Evolutionary conservation across 2,888 invertebrate species (phyloP).

Genomic region (Himalopsyche kuldschensis): DNA sequence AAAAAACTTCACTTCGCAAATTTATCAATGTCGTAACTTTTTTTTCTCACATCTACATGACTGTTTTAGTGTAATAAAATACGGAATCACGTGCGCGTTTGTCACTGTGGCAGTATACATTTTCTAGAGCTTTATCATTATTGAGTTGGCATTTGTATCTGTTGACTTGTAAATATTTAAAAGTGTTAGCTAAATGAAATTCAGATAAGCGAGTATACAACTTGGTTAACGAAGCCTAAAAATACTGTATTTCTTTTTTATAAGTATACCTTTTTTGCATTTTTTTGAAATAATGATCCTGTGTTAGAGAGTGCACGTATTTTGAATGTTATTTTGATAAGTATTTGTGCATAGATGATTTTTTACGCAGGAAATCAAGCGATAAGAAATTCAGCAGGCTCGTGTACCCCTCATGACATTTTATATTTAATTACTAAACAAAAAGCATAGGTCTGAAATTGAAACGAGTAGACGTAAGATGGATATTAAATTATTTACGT

Average conservation of each 20-base stretch:
- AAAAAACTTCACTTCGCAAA: no score
- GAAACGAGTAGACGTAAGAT: constrained; percentile 2
- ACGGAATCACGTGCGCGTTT: no score
- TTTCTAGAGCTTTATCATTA: no score
- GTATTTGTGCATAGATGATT: background rate
- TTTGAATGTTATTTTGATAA: background rate
- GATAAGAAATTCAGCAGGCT: background rate
- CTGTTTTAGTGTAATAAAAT: no score
- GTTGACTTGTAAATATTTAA: background rate
- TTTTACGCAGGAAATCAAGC: background rate
- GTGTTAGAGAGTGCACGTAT: background rate
- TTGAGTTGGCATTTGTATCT: background rate
- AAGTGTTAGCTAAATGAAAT: background rate
- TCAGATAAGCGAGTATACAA: background rate
- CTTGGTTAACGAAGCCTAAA: background rate
- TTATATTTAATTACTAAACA: constrained; percentile 4
- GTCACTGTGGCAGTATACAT: no score
- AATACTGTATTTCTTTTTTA: background rate
- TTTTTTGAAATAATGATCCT: background rate
- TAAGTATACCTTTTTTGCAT: background rate
- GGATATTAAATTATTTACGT: constrained; percentile 30
- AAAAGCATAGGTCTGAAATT: constrained; percentile 29
- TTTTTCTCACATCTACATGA: no score
- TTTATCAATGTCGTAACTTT: no score
- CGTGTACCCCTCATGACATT: constrained; percentile 14